Base-by-base conservation (phyloP, 2,113 vertebrate species). In the Malurus cyaneus region DNA sequence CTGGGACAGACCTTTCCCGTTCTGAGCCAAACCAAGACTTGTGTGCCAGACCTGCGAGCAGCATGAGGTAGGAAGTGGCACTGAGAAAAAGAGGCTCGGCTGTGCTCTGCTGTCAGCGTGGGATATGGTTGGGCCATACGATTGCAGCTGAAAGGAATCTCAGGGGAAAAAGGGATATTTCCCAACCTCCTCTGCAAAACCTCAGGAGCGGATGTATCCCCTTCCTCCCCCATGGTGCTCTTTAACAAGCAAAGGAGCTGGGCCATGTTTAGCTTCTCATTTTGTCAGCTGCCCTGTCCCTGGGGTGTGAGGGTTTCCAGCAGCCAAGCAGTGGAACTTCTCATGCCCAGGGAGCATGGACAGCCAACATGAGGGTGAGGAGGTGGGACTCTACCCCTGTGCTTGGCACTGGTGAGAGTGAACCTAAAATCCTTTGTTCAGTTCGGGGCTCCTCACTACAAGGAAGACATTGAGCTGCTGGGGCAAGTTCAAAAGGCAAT, bases 81-180 rank as follows among this genome's bases (percentile, higher is more conserved):
- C 46, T 2, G 8, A 42, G 34, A 73, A 54, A 53, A 80, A 42
- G 50, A 44, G 56, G n/a, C 46, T 82, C 0, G 0, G 24, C 24
- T 85, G 65, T 3, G 8, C 70, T 2, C 4, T 14, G 53, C 53
- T 17, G 11, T 79, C 66, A 52, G n/a, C 0, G 1, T 1, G 1
- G 61, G 66, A 79, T 18, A 20, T 1, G 3, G 42, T 3, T 4
- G 6, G 28, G 72, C 5, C 0, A 7, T 46, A 29, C 0, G 0
- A 44, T 23, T 65, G 31, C 67, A 88, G 74, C 91, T 88, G 53
- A 31, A 57, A 66, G 57, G 24, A 76, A 31, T 67, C 76, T 76
- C 62, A 65, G 15, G 54, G 44, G 47, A 2, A 77, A 69, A 73
- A 39, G 12, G 29, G 16, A 53, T 70, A 56, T 54, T 93, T 85